These are phyloP conservation scores for Sesia apiformis DNA, from an alignment of 2,888 invertebrate genomes.

Conservation along the genomic window DNA sequence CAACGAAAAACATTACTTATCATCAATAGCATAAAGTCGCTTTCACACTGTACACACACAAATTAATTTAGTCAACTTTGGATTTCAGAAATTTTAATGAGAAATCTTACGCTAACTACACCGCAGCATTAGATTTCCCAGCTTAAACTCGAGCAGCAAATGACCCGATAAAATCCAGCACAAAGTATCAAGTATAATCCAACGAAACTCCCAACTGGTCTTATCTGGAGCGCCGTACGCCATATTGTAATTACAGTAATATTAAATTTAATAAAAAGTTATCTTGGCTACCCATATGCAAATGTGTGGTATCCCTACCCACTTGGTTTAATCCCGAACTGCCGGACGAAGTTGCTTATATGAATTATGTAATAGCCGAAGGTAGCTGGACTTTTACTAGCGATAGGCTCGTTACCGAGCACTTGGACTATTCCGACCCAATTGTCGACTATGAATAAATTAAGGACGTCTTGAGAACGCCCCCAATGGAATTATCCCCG, in stretches of 20 bases:
- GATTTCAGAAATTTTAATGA: too few species aligned
- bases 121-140: neutral
- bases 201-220: neutral
- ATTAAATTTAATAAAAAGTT: slow-evolving; percentile 34
- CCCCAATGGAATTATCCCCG: slow-evolving; percentile 15
- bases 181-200: neutral
- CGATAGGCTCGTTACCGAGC: slow-evolving; percentile 9
- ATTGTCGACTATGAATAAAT: slow-evolving; percentile 45
- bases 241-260: neutral
- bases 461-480: slow-evolving; percentile 14
- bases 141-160: neutral
- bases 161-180: neutral
- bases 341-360: slow-evolving; percentile 23
- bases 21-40: too few species aligned
- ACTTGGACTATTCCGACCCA: slow-evolving; percentile 28
- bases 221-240: neutral
- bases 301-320: slow-evolving; percentile 29
- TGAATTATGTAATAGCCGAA: slow-evolving; percentile 31
- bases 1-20: slow-evolving; percentile 10
- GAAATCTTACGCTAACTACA: too few species aligned
- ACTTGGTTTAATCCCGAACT: slow-evolving; percentile 24
- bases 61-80: too few species aligned
- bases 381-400: slow-evolving; percentile 17
- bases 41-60: too few species aligned
- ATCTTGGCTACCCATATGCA: slow-evolving; percentile 28